phyloP scores from a whole-genome alignment of 2,888 invertebrate species.

The Volucella inflata region DNA sequence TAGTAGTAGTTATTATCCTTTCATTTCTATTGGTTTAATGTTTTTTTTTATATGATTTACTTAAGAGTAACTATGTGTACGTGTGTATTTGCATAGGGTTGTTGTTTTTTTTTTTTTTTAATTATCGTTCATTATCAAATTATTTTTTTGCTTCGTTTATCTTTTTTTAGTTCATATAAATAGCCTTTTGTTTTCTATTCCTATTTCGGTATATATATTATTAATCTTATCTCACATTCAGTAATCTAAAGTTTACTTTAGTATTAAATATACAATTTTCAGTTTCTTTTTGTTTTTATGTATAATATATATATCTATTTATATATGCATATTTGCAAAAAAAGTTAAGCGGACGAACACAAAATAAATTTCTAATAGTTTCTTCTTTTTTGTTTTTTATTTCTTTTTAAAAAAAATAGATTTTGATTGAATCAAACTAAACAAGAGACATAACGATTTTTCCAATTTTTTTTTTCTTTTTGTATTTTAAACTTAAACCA shows the following conservation, averaged over 20 bases:
- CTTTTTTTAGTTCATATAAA: constrained; percentile 66
- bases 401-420: constrained; percentile 34
- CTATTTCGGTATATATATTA: constrained; percentile 45
- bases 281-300: constrained; percentile 53
- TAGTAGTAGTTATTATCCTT: constrained; percentile 54
- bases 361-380: constrained; percentile 42
- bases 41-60: constrained; percentile 29
- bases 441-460: constrained; percentile 70
- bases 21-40: not conserved
- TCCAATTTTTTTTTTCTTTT: constrained; percentile 40
- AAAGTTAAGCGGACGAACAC: constrained; percentile 67
- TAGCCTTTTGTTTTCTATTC: constrained; percentile 67
- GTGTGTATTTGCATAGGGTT: constrained; percentile 63
- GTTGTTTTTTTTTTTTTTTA: constrained; percentile 28
- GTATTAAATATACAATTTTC: constrained; percentile 70
- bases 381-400: constrained; percentile 25
- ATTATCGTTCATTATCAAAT: constrained; percentile 50
- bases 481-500: constrained; percentile 59
- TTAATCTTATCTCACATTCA: constrained; percentile 74
- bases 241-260: constrained; percentile 73
- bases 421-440: constrained; percentile 41
- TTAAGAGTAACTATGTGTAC: constrained; percentile 63
- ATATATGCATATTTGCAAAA: constrained; percentile 59
- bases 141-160: constrained; percentile 45
- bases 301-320: constrained; percentile 57